Base-by-base conservation (phyloP, 2,113 vertebrate genomes). In the Ceyx cyanopectus region DNA sequence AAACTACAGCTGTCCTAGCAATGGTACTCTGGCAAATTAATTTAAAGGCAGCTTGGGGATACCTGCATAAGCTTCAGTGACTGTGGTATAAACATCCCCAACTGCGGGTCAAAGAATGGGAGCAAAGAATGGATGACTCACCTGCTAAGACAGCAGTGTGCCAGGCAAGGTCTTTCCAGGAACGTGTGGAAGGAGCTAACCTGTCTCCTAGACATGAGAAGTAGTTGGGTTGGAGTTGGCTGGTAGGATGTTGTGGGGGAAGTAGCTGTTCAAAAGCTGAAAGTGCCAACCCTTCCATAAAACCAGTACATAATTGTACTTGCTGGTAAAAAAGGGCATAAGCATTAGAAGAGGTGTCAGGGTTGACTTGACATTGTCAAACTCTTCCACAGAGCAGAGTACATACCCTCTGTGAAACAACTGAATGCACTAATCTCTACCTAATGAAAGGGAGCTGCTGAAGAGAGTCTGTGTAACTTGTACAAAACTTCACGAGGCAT, bases 111-210 rank as follows among this genome's bases (percentile, higher is more conserved):
- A 0, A 93, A 87, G 84, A 92, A 92, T 18, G 57, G 93, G 17
- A 94, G 54, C 0, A 0, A 88, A 84, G 74, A 30, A 85, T 12
- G 62, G 43, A 85, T 95, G 95, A 96, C 43, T 96, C 95, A 95
- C 54, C 12, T 0, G 0, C 34, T 50, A 26, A 96, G 73, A 51
- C 60, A 85, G 40, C 14, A 95, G 51, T 68, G 76, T 74, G 85
- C 89, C 94, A 94, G 84, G 56, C 85, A 89, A 89, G 85, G 68
- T 18, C 94, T 95, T 95, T 96, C 91, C 87, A 96, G 81, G 94
- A 94, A 96, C 93, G 34, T 1, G 3, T 21, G 11, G 79, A 95
- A 90, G 87, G 29, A 93, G 58, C 37, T 68, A 85, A 8, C 46
- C 24, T 67, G 60, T 92, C 78, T 96, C 32, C 34, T 58, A 80